Conservation (phyloP, 2,113 vertebrate genomes). For the Alligator mississippiensis region DNA sequence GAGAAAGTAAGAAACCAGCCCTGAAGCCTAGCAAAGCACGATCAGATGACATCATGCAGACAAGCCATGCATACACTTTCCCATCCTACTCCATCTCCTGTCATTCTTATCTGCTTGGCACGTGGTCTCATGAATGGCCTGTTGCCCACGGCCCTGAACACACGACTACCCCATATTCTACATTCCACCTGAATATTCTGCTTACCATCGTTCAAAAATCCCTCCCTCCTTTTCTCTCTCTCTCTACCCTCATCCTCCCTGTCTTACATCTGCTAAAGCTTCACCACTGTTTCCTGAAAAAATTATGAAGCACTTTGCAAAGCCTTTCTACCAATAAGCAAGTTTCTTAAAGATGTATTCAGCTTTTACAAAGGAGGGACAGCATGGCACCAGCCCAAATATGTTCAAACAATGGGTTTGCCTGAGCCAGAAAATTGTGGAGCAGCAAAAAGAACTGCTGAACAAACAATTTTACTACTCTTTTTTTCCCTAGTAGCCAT, state of each 20-base stretch:
- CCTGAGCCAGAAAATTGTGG: neutral
- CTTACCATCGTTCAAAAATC: neutral
- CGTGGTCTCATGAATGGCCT: no score
- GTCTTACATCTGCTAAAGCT: neutral
- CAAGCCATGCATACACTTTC: slow-evolving; percentile 17
- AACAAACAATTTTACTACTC: neutral
- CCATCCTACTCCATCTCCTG: neutral
- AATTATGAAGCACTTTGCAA: neutral
- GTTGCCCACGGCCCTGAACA: neutral
- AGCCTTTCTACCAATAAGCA: neutral
- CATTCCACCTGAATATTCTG: neutral
- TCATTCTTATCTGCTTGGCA: neutral
- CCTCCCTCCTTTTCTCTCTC: neutral
- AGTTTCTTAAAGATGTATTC: neutral
- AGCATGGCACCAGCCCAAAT: neutral
- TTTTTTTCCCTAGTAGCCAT: neutral
- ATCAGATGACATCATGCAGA: slow-evolving; percentile 33
- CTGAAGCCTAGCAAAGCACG: slow-evolving; percentile 27
- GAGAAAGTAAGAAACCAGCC: slow-evolving; percentile 34
- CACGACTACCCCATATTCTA: neutral
- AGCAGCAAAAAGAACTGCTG: neutral
- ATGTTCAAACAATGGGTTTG: neutral
- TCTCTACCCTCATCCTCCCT: neutral
- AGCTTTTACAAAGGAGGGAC: neutral
- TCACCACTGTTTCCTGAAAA: neutral